These are phyloP conservation scores for Pseudomyrmex concolor DNA, from an alignment of 1,140 invertebrate species.

Conservation along the genomic window DNA sequence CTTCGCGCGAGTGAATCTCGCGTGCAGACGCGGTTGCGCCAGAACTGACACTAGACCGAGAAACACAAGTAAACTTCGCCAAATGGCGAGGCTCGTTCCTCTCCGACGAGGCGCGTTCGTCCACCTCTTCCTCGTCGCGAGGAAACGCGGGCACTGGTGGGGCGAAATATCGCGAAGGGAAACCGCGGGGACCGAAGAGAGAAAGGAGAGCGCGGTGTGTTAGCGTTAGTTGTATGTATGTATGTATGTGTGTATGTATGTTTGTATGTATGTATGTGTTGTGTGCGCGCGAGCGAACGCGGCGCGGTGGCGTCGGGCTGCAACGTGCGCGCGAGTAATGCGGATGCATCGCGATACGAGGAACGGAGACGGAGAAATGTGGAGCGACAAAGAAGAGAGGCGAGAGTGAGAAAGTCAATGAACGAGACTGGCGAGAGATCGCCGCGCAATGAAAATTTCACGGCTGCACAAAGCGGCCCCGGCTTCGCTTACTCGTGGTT, in stretches of 20 bases:
- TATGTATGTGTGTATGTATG: slow-evolving; percentile 42
- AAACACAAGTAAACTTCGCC: slow-evolving; percentile 64
- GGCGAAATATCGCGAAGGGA: slow-evolving; percentile 47
- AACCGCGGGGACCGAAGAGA: slow-evolving; percentile 9
- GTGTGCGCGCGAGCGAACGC: slow-evolving; percentile 21
- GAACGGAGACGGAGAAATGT: not conserved
- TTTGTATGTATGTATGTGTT: slow-evolving; percentile 47
- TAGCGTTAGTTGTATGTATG: not conserved
- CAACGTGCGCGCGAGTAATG: slow-evolving; percentile 71
- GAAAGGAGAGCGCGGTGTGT: slow-evolving; percentile 11
- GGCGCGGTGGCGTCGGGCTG: slow-evolving; percentile 36
- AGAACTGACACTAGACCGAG: slow-evolving; percentile 57
- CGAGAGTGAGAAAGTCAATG: slow-evolving; percentile 63
- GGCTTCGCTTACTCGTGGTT: not conserved
- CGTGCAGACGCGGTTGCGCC: slow-evolving; percentile 33
- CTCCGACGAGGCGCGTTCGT: slow-evolving; percentile 6
- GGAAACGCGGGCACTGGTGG: slow-evolving; percentile 48
- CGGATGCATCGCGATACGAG: slow-evolving; percentile 61
- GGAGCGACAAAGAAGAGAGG: not conserved
- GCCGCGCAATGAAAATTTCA: slow-evolving; percentile 66
- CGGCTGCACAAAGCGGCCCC: slow-evolving; percentile 41
- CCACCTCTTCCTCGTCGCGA: slow-evolving; percentile 66
- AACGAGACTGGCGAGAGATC: slow-evolving; percentile 64
- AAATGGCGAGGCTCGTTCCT: slow-evolving; percentile 60
- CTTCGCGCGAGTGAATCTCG: slow-evolving; percentile 17